Evolutionary conservation across 2,888 invertebrate species (phyloP).

Genomic region (Thereva nobilitata): DNA sequence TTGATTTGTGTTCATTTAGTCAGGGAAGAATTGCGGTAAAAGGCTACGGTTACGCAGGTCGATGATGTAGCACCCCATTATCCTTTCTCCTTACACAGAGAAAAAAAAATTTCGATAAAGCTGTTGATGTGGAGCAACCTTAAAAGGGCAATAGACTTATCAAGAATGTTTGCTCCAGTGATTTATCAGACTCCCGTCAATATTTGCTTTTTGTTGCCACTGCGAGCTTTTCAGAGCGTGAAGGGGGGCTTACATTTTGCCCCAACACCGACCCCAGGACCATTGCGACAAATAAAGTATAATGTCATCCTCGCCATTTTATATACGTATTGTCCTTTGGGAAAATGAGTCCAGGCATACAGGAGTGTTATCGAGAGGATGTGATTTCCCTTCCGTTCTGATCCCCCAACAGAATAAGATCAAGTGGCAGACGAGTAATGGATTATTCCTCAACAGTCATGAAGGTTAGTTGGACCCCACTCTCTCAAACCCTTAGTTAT

Average conservation of each 20-base stretch:
- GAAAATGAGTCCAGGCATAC: not conserved
- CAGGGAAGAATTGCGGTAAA: slow-evolving; percentile 11
- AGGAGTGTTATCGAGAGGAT: no score
- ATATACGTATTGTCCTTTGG: slow-evolving; percentile 2
- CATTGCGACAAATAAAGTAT: slow-evolving; percentile 28
- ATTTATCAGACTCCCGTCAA: slow-evolving; percentile 34
- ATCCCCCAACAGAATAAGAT: no score
- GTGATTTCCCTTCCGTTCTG: no score
- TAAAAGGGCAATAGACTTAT: slow-evolving; percentile 24
- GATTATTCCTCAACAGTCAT: no score
- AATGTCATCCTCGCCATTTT: slow-evolving; percentile 14
- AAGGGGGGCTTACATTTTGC: slow-evolving; percentile 1
- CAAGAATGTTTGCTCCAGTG: slow-evolving; percentile 29
- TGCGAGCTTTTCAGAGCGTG: not conserved
- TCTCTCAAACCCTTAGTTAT: no score
- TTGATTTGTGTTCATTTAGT: slow-evolving; percentile 11
- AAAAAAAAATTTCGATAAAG: slow-evolving; percentile 15
- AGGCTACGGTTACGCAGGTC: slow-evolving; percentile 16
- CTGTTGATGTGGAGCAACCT: not conserved
- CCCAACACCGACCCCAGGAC: not conserved
- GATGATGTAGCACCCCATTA: slow-evolving; percentile 27
- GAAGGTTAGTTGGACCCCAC: no score
- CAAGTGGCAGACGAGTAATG: no score
- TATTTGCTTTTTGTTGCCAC: slow-evolving; percentile 7
- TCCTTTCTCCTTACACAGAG: not conserved